These are phyloP conservation scores for Cylloceria caligata DNA, from an alignment of 2,888 invertebrate species.

Conservation along the genomic window DNA sequence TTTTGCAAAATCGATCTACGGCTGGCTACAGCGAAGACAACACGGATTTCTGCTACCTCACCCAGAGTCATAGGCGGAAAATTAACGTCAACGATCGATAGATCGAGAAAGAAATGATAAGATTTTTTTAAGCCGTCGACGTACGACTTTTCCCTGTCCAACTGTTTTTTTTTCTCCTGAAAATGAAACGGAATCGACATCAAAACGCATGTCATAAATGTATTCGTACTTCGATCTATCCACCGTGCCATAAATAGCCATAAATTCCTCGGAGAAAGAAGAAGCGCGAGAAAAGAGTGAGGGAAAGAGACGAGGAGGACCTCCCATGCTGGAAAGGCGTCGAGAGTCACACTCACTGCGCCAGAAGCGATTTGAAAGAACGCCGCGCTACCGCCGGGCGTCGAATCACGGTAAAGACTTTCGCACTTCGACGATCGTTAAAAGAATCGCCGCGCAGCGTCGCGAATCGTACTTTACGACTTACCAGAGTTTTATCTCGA, in stretches of 20 bases:
- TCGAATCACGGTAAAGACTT: constrained; percentile 35
- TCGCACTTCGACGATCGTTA: constrained; percentile 44
- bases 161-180: neutral
- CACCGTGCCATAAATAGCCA: constrained; percentile 27
- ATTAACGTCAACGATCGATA: neutral
- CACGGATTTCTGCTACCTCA: neutral
- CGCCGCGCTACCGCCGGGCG: neutral
- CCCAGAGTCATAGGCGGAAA: neutral
- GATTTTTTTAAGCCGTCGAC: neutral
- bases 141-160: neutral
- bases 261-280: constrained; percentile 45
- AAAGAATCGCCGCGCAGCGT: constrained; percentile 45
- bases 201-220: constrained; percentile 4
- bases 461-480: constrained; percentile 46
- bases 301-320: constrained; percentile 14
- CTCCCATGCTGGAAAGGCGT: constrained; percentile 24
- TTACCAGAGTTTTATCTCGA: constrained; percentile 10
- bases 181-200: neutral
- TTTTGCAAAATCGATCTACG: neutral
- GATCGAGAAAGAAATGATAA: neutral
- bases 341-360: neutral
- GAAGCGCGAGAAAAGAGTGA: constrained; percentile 5
- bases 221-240: constrained; percentile 17
- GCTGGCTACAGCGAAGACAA: neutral
- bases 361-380: constrained; percentile 39